Conservation (phyloP, 1,140 invertebrate genomes). For the Panulirus ornatus region DNA sequence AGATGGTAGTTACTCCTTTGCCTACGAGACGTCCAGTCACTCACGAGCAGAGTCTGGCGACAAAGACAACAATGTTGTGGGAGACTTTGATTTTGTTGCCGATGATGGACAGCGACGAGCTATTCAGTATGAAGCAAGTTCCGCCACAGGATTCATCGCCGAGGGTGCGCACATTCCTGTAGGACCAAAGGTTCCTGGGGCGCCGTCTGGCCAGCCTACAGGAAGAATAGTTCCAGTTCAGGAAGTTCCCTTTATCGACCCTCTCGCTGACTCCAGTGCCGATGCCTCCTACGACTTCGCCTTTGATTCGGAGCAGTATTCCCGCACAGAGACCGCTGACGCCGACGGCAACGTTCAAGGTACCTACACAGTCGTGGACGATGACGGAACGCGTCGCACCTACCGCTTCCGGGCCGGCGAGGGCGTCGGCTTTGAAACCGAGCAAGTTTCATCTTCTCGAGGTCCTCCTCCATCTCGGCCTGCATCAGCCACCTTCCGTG, state of each 20-base stretch:
- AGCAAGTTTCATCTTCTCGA: slow-evolving; percentile 57
- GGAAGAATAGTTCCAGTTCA: slow-evolving; percentile 71
- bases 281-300: slow-evolving; percentile 75
- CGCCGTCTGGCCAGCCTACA: slow-evolving; percentile 69
- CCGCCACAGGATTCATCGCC: slow-evolving; percentile 72
- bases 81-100: slow-evolving; percentile 71
- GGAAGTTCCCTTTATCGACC: slow-evolving; percentile 67
- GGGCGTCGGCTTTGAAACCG: slow-evolving; percentile 72
- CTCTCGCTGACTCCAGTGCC: slow-evolving; percentile 63
- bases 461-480: slow-evolving; percentile 30
- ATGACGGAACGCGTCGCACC: slow-evolving; percentile 63
- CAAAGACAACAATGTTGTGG: slow-evolving; percentile 63
- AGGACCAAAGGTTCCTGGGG: slow-evolving; percentile 72
- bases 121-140: slow-evolving; percentile 71
- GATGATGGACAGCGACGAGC: slow-evolving; percentile 65
- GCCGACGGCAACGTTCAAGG: slow-evolving; percentile 77
- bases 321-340: slow-evolving; percentile 74
- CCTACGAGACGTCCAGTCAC: slow-evolving; percentile 69
- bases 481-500: background rate
- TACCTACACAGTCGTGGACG: slow-evolving; percentile 77
- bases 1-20: slow-evolving; percentile 68
- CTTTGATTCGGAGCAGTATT: slow-evolving; percentile 76
- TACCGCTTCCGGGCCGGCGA: slow-evolving; percentile 67
- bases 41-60: slow-evolving; percentile 69
- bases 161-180: slow-evolving; percentile 73